Evolutionary conservation across 2,113 vertebrate genomes (phyloP).

Genomic region (Clarias batrachus): DNA sequence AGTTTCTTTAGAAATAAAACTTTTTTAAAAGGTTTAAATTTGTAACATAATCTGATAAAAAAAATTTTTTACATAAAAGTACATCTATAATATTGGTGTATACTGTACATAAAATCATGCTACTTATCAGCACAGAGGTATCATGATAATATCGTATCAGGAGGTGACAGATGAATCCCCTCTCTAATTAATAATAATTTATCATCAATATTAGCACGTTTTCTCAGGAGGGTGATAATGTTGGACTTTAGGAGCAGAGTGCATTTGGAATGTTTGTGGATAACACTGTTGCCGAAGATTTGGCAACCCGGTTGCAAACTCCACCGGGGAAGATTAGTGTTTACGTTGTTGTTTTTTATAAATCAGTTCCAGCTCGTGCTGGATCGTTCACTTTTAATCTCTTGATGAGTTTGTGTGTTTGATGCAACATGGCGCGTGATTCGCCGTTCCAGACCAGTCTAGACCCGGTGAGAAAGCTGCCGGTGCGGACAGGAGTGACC

Average conservation of each 20-base stretch:
- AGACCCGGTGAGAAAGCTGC: slow-evolving; percentile 12
- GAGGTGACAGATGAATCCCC: no score
- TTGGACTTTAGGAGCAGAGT: not conserved
- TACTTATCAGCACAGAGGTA: no score
- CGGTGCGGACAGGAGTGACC: slow-evolving; percentile 14
- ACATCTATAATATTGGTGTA: no score
- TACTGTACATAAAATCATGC: no score
- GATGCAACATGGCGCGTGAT: slow-evolving; percentile 8
- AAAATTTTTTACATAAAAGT: no score
- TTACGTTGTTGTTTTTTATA: not conserved
- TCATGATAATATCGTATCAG: no score
- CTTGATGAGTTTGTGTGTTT: not conserved
- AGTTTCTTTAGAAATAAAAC: no score
- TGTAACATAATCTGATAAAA: no score
- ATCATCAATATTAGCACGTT: not conserved
- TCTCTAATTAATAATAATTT: no score
- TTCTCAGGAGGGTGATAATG: not conserved
- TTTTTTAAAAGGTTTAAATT: no score
- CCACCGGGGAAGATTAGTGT: not conserved
- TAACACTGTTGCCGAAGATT: not conserved
- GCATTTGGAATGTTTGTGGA: no score
- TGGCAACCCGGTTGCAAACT: slow-evolving; percentile 4
- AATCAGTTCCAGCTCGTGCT: not conserved
- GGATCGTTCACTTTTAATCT: no score
- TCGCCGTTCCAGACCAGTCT: not conserved